Evolutionary conservation across 2,888 invertebrate genomes (phyloP).

Genomic region (Sinodicranocentrus sp.): DNA sequence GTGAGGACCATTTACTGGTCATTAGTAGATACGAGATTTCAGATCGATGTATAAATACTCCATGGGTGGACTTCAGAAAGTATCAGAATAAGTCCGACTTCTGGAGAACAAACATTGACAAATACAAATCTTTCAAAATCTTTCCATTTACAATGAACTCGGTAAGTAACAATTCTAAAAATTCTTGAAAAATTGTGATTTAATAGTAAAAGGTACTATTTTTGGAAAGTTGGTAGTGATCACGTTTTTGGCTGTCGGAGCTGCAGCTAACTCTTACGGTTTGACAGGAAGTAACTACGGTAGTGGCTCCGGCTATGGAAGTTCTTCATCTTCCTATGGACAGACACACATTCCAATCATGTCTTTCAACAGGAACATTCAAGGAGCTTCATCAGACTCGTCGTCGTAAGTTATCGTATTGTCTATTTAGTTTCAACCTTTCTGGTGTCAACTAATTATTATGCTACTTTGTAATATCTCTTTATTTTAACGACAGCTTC

Average conservation of each 20-base stretch:
- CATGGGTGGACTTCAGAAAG: too few species aligned
- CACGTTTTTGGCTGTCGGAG: conserved; percentile 53
- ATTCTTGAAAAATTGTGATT: background rate
- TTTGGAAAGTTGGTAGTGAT: conserved; percentile 41
- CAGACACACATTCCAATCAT: background rate
- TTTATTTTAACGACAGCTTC: conserved; percentile 31
- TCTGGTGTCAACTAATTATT: background rate
- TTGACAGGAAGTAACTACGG: background rate
- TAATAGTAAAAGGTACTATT: background rate
- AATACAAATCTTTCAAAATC: background rate
- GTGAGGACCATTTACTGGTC: background rate
- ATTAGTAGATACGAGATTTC: background rate
- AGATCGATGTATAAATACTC: background rate
- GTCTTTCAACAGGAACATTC: conserved; percentile 23
- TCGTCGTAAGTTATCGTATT: conserved; percentile 19
- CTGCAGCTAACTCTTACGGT: conserved; percentile 33
- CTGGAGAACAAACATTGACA: background rate
- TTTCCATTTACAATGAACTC: background rate
- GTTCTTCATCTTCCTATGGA: background rate
- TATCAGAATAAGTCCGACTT: background rate
- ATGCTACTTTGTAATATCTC: background rate
- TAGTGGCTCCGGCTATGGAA: background rate
- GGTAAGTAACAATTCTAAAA: conserved; percentile 6
- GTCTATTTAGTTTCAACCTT: background rate
- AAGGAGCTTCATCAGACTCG: conserved; percentile 8